Base-by-base conservation (phyloP, 1,140 invertebrate genomes). In the Atta texana region DNA sequence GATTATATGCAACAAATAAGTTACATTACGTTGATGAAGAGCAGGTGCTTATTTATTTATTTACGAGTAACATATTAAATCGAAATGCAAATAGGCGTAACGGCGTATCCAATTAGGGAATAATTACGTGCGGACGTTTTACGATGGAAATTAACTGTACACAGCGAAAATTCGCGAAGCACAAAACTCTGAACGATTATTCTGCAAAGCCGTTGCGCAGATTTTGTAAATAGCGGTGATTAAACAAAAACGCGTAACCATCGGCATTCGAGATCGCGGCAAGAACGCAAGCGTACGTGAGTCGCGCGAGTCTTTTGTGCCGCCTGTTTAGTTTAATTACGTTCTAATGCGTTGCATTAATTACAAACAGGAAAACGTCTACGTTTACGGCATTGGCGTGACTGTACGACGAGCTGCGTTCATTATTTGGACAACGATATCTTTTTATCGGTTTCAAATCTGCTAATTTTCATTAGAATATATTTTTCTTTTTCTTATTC, bases 261-360 rank as follows among this genome's bases (percentile, higher is more conserved):
- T 74, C 21, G 82, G 44, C 53, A 64, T 28, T 53, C 59, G 69
- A 66, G 59, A 28, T 63, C 44, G 28, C 55, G 39, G 28, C 16
- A 31, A 57, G 6, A 8, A 74, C 51, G 44, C 53, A 76, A 90
- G 84, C 44, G 82, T 34, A 87, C 59, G 77, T 57, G 72, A 89
- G 57, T 87, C 78, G 66, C 49, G 57, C 49, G 86, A 80, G 69
- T 59, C 86, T 80, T 90, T 90, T 90, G 88, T 90, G 75, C 75
- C 80, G 88, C 57, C 61, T 31, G 69, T 81, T 90, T 85, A 85
- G 61, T 90, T 90, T 90, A 90, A 89, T 89, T 88, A 86, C 69
- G 75, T 77, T 66, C 72, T 89, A 88, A 90, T 90, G 81, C 86
- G 63, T 85, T 74, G 81, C 86, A 90, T 90, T 90, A 90, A 90